Evolutionary conservation across 2,113 vertebrate species (phyloP).

Genomic region (Pituophis catenifer): DNA sequence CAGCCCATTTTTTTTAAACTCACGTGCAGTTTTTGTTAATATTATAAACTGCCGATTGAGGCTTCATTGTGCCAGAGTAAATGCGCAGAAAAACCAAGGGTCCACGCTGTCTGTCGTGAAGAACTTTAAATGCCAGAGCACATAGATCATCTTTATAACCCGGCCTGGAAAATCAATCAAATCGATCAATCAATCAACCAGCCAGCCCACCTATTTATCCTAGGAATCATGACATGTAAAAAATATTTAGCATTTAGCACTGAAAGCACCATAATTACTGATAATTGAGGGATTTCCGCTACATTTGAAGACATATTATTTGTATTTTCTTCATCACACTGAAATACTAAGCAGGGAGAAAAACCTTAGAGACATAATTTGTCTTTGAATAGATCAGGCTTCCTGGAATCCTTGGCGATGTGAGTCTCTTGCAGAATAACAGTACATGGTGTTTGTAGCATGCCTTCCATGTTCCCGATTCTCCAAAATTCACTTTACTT

Average conservation of each 20-base stretch:
- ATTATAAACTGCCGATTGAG: conserved; percentile 88
- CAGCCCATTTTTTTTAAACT: conserved; percentile 47
- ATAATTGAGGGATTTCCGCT: not conserved
- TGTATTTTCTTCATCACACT: not conserved
- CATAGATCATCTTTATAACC: conserved; percentile 91
- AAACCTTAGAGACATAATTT: not conserved
- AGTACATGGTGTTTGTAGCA: not conserved
- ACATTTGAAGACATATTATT: not conserved
- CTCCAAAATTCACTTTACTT: not conserved
- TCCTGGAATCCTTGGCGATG: not conserved
- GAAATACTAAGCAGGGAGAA: not conserved
- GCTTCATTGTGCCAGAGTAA: conserved; percentile 89
- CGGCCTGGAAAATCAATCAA: conserved; percentile 68
- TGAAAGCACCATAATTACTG: not conserved
- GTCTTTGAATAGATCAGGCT: not conserved
- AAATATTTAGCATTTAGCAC: not conserved
- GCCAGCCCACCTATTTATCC: not conserved
- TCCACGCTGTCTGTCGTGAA: conserved; percentile 93
- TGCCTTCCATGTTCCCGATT: not conserved
- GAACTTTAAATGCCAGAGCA: conserved; percentile 94
- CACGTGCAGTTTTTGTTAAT: conserved; percentile 89
- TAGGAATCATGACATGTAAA: not conserved
- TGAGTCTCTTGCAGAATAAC: not conserved
- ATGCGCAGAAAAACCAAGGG: conserved; percentile 91
- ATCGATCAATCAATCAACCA: not conserved